Conservation (phyloP, 2,888 invertebrate genomes). For the Carabus problematicus region DNA sequence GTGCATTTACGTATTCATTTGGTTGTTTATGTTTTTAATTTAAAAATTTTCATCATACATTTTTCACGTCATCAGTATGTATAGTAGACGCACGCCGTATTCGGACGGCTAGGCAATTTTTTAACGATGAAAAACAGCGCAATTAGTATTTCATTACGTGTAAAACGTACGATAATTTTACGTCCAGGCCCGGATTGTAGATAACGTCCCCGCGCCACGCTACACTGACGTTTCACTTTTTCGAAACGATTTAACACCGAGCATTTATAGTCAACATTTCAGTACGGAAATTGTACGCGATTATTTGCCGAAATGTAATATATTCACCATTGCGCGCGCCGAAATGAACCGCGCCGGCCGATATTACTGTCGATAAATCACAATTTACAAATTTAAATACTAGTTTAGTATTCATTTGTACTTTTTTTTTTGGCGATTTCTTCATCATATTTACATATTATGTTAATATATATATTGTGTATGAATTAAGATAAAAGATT, state of each 20-base stretch:
- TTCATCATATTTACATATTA: no score
- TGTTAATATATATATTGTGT: no score
- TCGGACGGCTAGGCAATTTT: background rate
- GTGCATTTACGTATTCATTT: no score
- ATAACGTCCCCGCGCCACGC: background rate
- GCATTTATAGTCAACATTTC: background rate
- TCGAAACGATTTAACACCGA: constrained; percentile 5
- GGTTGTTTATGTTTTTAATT: no score
- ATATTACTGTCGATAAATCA: background rate
- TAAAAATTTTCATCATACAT: no score
- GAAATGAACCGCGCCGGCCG: no score
- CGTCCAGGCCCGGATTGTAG: background rate
- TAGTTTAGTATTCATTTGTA: no score
- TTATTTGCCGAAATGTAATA: no score
- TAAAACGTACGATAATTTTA: constrained; percentile 15
- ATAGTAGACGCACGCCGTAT: background rate
- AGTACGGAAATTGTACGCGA: no score
- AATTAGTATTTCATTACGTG: constrained; percentile 19
- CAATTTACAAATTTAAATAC: background rate
- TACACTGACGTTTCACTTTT: constrained; percentile 13
- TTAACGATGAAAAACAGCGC: constrained; percentile 17
- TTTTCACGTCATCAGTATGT: background rate
- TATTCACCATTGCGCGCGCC: no score
- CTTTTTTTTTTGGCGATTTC: no score
- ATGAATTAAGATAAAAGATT: no score